Conservation (phyloP, 2,797 vertebrate species). For the Cyclopterus lumpus region DNA sequence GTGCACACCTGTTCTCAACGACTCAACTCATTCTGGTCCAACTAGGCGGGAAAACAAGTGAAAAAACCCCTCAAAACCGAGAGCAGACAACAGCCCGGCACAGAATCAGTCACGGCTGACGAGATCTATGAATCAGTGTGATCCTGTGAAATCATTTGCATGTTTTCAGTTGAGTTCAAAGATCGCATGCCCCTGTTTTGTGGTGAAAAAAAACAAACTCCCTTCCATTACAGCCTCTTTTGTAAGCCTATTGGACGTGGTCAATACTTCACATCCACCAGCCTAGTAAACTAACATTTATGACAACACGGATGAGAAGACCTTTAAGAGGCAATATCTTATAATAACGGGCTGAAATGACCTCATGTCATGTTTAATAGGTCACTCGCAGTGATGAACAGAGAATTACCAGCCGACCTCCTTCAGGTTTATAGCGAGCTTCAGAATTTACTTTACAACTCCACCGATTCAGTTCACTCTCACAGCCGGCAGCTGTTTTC, state of each 20-base stretch:
- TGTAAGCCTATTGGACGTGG: neutral
- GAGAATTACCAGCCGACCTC: neutral
- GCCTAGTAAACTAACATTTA: neutral
- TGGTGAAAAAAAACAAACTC: neutral
- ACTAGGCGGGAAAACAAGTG: too few relatives aligned
- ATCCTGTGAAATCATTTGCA: neutral
- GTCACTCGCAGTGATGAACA: neutral
- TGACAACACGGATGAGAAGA: neutral
- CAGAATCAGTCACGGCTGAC: too few relatives aligned
- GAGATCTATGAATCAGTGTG: neutral
- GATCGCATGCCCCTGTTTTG: neutral
- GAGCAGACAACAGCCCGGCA: too few relatives aligned
- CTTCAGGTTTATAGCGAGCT: neutral
- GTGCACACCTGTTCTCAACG: too few relatives aligned
- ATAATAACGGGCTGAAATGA: neutral
- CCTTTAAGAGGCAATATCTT: neutral
- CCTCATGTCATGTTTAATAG: neutral
- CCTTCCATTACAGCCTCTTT: neutral
- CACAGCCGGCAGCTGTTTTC: neutral
- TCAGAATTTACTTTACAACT: neutral
- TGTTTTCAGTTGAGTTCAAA: slow-evolving; percentile 2
- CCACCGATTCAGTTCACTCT: too few relatives aligned
- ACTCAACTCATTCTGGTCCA: neutral
- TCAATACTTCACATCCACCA: neutral
- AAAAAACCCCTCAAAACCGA: too few relatives aligned